Percentiles rank a stretch among this genome's conserved stretches.
Conservation (phyloP, 2,888 invertebrate species). For the Chymomyza fuscimana region DNA sequence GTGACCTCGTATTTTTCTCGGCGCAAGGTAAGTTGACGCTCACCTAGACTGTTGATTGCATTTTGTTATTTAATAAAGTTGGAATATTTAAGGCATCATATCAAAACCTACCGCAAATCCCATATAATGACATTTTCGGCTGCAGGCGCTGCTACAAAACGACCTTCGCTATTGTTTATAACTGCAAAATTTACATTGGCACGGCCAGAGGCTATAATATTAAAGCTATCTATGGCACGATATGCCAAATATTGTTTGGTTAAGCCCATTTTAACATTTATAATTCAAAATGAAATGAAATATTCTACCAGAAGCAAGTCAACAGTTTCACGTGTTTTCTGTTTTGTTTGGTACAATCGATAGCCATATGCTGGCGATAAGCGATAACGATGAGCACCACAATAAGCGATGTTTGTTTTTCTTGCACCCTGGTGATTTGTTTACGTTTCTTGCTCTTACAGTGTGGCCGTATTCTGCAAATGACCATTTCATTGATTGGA, state of each 20-base stretch:
- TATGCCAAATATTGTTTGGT: conserved; percentile 97
- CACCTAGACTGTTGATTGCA: conserved; percentile 70
- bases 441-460: background rate
- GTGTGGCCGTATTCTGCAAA: background rate
- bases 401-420: background rate
- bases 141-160: conserved; percentile 94
- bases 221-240: conserved; percentile 90
- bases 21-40: conserved; percentile 87
- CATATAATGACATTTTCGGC: conserved; percentile 96
- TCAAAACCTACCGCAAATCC: conserved; percentile 91
- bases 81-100: conserved; percentile 24
- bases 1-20: conserved; percentile 92
- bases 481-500: conserved; percentile 17
- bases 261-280: conserved; percentile 85
- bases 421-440: conserved; percentile 13
- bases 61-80: background rate
- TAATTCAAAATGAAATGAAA: conserved; percentile 27
- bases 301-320: background rate
- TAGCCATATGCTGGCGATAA: background rate
- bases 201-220: conserved; percentile 89
- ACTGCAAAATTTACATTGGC: conserved; percentile 91
- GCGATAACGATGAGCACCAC: background rate
- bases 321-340: conserved; percentile 57
- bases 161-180: conserved; percentile 87
- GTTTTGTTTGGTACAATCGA: conserved; percentile 33